Conservation (phyloP, 2,797 vertebrate species). For the Dermochelys coriacea region DNA sequence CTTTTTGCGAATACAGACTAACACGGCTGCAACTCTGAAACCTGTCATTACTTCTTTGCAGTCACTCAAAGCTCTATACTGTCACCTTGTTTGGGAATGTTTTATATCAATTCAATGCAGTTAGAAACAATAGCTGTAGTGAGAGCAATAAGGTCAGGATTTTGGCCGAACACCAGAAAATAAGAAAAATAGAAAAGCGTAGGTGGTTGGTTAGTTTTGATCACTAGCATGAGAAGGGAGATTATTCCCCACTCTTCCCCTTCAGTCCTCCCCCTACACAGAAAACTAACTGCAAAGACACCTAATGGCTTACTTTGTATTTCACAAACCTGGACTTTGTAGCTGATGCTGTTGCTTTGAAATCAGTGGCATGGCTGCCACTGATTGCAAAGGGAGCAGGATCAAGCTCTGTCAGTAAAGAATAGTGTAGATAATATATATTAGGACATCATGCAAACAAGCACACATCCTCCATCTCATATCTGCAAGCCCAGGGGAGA, state of each 20-base stretch:
- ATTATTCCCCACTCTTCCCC: too few species aligned
- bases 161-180: too few species aligned
- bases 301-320: background rate
- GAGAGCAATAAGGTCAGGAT: too few species aligned
- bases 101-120: too few species aligned
- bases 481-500: background rate
- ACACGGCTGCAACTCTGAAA: too few species aligned
- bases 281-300: background rate
- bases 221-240: too few species aligned
- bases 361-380: background rate
- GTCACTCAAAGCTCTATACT: too few species aligned
- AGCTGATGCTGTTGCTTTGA: background rate
- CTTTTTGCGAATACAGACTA: too few species aligned
- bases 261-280: background rate
- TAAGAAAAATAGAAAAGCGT: too few species aligned
- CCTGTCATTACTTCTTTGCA: background rate
- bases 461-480: background rate
- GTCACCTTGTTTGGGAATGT: too few species aligned
- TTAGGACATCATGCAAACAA: background rate
- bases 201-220: too few species aligned
- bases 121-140: too few species aligned
- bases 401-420: background rate
- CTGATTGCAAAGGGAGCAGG: background rate
- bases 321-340: background rate
- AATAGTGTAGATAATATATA: background rate